Evolutionary conservation across 2,797 vertebrate species (phyloP), one percentile per base, ranked within the genome.

Genomic region (Calcarius lapponicus): DNA sequence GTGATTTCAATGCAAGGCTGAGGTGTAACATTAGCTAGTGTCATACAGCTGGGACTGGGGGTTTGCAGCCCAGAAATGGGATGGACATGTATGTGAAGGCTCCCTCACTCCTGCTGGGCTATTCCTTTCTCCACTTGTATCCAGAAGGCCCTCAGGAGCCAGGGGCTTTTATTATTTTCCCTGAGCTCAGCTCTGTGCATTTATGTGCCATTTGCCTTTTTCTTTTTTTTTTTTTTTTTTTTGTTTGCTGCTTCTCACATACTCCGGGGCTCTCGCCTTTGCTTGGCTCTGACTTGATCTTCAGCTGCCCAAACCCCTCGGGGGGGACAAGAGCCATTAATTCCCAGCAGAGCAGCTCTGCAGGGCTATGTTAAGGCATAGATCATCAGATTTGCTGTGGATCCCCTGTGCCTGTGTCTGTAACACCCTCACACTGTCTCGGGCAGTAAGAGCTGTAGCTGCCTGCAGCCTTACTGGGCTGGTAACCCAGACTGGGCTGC

Each of bases 261-360:
- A 31, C 31, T 82, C 31, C 0, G 0, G 25, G 61, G 42, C 54
- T 93, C 0, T 93, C 0, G 0, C 54, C 56, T 90, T 86, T 43
- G 38, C 81, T 75, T 89, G 54, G 66, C 79, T 87, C 61, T 56
- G 22, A 32, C n/a, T 62, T 53, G 28, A 57, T 80, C 75, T 88
- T 74, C 64, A 80, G 42, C 74, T 93, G 38, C 45, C 50, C 1
- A 1, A 79, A 72, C 29, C 53, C 47, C 62, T 34, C 3, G 3
- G 4, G 7, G 54, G 47, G 53, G 3, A 73, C 40, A 51, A 36
- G 69, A 90, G 48, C 57, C 3, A 1, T 65, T 69, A 38, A 65
- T 62, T 87, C 81, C 69, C 74, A 76, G 10, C 38, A 25, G 74
- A 81, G 58, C 69, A 54, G 61, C 32, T 92, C 83, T 76, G 47